Evolutionary conservation across 2,888 invertebrate species (phyloP).

Genomic region (Macrophya annulata): DNA sequence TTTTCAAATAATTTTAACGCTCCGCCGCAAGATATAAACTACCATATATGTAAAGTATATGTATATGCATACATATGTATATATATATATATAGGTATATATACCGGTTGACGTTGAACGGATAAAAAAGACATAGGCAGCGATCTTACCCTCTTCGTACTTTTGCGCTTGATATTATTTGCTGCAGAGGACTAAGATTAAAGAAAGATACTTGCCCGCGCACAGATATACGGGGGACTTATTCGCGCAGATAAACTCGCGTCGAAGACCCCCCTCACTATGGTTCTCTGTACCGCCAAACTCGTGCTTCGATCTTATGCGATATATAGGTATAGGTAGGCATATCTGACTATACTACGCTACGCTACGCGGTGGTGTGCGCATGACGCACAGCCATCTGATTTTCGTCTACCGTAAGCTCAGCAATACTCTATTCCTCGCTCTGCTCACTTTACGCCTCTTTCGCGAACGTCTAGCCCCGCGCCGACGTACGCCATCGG

Average conservation of each 20-base stretch:
- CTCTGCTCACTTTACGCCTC: constrained; percentile 46
- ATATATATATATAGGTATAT: no score
- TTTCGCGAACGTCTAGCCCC: constrained; percentile 45
- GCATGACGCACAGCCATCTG: constrained; percentile 50
- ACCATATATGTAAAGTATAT: not conserved
- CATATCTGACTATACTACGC: not conserved
- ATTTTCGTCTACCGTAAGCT: constrained; percentile 51
- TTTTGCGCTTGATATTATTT: not conserved
- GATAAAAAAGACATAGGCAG: constrained; percentile 20
- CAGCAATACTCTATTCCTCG: constrained; percentile 19
- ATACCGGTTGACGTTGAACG: constrained; percentile 4
- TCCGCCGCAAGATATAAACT: constrained; percentile 34
- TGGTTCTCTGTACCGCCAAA: constrained; percentile 15
- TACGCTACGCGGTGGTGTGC: constrained; percentile 14
- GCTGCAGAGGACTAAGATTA: not conserved
- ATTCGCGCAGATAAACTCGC: constrained; percentile 21
- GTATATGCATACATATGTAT: not conserved
- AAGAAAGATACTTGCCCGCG: not conserved
- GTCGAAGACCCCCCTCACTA: constrained; percentile 13
- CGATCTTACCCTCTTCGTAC: not conserved
- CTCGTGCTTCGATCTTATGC: constrained; percentile 27
- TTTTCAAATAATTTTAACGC: constrained; percentile 46
- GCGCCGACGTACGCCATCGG: constrained; percentile 53
- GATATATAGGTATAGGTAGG: constrained; percentile 26
- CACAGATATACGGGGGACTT: constrained; percentile 3